phyloP scores from a whole-genome alignment of 2,113 vertebrate genomes.

The Grallaria varia region DNA sequence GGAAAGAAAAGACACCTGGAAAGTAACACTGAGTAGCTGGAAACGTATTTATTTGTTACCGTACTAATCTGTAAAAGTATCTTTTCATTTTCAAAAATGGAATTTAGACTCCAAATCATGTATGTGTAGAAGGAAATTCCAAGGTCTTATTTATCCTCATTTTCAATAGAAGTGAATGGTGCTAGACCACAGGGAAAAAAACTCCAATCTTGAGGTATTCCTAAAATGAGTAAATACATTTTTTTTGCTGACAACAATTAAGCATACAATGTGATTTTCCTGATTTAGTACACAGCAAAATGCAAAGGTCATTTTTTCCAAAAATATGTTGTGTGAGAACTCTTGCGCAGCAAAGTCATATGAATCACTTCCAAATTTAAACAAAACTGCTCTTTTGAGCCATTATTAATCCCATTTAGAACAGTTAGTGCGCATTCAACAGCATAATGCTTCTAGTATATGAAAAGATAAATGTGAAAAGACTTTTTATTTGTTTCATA shows the following conservation, averaged over 20 bases:
- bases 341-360: background rate
- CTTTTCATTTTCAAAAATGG: background rate
- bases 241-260: background rate
- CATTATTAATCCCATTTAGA: background rate
- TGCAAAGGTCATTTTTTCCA: background rate
- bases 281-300: background rate
- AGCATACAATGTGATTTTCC: background rate
- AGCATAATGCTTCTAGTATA: background rate
- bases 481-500: background rate
- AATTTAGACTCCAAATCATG: background rate
- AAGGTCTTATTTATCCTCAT: background rate
- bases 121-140: background rate
- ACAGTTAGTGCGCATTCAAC: background rate
- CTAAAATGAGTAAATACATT: background rate
- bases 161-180: background rate
- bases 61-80: background rate
- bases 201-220: background rate
- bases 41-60: background rate
- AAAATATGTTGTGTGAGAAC: background rate
- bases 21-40: background rate
- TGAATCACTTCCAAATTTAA: background rate
- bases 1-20: background rate
- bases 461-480: background rate
- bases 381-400: background rate
- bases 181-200: background rate